phyloP scores from a whole-genome alignment of 2,113 vertebrate genomes.

The Eretmochelys imbricata region DNA sequence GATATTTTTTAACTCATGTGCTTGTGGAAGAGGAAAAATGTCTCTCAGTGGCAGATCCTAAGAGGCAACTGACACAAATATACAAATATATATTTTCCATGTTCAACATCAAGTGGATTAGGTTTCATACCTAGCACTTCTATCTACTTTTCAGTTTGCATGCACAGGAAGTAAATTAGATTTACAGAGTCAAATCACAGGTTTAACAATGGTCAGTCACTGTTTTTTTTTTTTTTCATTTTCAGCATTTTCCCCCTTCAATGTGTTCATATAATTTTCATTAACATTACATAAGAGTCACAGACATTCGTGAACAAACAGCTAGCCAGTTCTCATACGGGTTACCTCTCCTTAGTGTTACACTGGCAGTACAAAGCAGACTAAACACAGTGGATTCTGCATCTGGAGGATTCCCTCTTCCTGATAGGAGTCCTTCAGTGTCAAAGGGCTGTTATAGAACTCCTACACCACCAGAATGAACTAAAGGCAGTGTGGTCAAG shows the following conservation, averaged over 20 bases:
- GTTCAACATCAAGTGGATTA: background rate
- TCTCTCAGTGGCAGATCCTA: no score
- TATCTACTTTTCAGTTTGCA: background rate
- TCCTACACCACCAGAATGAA: constrained; percentile 29
- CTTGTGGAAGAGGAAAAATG: background rate
- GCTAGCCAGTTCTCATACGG: constrained; percentile 63
- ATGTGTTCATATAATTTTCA: constrained; percentile 24
- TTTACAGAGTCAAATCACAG: background rate
- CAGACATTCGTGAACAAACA: constrained; percentile 61
- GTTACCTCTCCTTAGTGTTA: constrained; percentile 32
- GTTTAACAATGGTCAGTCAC: constrained; percentile 1
- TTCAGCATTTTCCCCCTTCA: constrained; percentile 41
- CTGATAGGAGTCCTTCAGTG: constrained; percentile 66
- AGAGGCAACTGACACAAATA: background rate
- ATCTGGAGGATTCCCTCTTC: constrained; percentile 63
- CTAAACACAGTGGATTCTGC: constrained; percentile 58
- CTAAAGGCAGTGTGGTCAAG: constrained; percentile 9
- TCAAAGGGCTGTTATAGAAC: constrained; percentile 41
- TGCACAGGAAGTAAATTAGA: background rate
- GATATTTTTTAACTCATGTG: background rate
- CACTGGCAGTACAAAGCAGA: constrained; percentile 55
- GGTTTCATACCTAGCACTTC: background rate
- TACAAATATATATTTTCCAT: background rate
- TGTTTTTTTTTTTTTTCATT: constrained; percentile 20
- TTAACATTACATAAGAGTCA: constrained; percentile 31